phyloP scores from a whole-genome alignment of 2,113 vertebrate genomes.

The Muntiacus reevesi region DNA sequence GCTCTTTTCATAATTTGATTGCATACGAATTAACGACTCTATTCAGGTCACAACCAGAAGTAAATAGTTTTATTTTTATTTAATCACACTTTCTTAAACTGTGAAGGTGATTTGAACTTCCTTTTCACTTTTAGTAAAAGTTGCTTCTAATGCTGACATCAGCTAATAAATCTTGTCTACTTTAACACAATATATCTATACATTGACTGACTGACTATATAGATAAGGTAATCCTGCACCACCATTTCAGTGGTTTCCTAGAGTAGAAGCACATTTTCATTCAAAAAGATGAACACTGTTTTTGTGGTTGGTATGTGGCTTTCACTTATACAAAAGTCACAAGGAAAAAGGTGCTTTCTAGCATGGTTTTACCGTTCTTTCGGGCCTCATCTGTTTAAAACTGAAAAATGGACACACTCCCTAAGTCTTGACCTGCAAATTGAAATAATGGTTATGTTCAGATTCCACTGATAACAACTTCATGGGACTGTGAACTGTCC shows the following conservation, averaged over 20 bases:
- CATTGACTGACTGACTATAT: background rate
- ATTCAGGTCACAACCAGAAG: slow-evolving; percentile 69
- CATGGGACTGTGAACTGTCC: background rate
- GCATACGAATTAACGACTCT: slow-evolving; percentile 66
- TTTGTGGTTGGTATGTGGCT: background rate
- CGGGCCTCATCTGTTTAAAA: background rate
- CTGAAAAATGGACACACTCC: background rate
- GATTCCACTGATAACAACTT: background rate
- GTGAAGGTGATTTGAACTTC: slow-evolving; percentile 35
- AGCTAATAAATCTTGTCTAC: background rate
- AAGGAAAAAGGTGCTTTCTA: background rate
- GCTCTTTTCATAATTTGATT: slow-evolving; percentile 72
- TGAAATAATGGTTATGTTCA: background rate
- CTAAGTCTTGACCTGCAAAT: background rate
- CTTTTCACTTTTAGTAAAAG: slow-evolving; percentile 27
- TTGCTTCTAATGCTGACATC: background rate
- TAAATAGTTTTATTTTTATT: slow-evolving; percentile 70
- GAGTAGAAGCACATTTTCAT: background rate
- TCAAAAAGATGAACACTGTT: background rate
- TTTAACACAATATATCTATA: background rate
- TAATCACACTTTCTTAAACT: slow-evolving; percentile 51
- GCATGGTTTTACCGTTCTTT: background rate
- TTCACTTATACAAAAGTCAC: background rate
- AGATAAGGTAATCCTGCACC: background rate
- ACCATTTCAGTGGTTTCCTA: background rate